Percentiles rank a stretch among this genome's conserved stretches.
Conservation (phyloP, 2,113 vertebrate species). For the Brachirus orientalis region DNA sequence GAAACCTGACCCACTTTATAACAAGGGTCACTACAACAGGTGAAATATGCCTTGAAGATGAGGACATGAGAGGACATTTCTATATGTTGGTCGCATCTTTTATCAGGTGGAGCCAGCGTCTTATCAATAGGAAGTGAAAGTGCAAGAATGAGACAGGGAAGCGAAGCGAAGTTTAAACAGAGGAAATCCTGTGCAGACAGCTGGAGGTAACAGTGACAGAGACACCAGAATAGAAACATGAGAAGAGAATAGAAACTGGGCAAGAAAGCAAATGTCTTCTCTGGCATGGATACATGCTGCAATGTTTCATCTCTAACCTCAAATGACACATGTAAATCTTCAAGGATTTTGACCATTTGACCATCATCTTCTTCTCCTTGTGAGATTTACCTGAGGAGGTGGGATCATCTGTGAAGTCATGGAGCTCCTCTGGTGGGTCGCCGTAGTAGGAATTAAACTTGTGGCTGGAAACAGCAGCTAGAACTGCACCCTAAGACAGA, state of each 20-base stretch:
- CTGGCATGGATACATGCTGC: not conserved
- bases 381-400: constrained; percentile 93
- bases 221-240: constrained; percentile 18
- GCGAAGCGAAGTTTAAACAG: constrained; percentile 44
- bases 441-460: constrained; percentile 99
- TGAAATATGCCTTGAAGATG: not conserved
- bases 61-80: not conserved
- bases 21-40: too few relatives aligned
- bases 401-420: constrained; percentile 98
- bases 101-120: not conserved
- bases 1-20: too few relatives aligned
- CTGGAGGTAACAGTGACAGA: constrained; percentile 3
- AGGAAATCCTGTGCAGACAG: constrained; percentile 39
- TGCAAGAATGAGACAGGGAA: constrained; percentile 57
- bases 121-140: constrained; percentile 75
- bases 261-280: constrained; percentile 10
- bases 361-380: too few relatives aligned
- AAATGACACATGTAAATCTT: not conserved
- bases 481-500: constrained; percentile 90
- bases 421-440: constrained; percentile 97
- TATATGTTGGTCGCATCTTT: not conserved
- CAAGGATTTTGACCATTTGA: not conserved
- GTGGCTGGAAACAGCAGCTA: constrained; percentile 99
- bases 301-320: not conserved
- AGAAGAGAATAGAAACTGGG: not conserved